Conservation (phyloP, 2,888 invertebrate genomes). For the Xestia xanthographa region DNA sequence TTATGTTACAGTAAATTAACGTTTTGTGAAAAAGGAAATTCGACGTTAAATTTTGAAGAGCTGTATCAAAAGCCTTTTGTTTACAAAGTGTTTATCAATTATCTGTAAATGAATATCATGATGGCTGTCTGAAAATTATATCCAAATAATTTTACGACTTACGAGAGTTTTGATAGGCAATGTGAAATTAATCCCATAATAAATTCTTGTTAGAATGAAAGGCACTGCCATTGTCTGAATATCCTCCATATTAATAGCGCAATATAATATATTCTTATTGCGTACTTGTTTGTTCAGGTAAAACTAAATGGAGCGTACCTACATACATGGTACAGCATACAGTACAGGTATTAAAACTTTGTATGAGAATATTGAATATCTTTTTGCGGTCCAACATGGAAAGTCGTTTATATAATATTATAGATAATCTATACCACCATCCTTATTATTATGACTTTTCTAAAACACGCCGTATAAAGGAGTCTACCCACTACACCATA, state of each 20-base stretch:
- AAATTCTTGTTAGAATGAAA: constrained; percentile 4
- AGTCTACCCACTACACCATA: too few species aligned
- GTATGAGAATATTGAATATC: too few species aligned
- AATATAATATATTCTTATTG: background rate
- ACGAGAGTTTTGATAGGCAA: background rate
- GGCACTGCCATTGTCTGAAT: background rate
- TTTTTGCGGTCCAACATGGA: too few species aligned
- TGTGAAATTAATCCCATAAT: background rate
- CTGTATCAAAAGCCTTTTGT: constrained; percentile 17
- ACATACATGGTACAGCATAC: too few species aligned
- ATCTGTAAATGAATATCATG: constrained; percentile 33
- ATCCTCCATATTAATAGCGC: background rate
- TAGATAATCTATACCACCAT: background rate
- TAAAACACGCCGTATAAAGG: too few species aligned
- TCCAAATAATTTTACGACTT: constrained; percentile 13
- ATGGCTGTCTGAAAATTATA: constrained; percentile 15
- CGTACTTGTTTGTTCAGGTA: background rate
- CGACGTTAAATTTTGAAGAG: constrained; percentile 12
- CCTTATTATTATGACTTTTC: background rate
- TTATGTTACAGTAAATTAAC: constrained; percentile 39
- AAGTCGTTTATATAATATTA: too few species aligned
- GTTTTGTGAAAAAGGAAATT: constrained; percentile 16
- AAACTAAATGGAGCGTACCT: background rate
- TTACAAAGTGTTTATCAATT: constrained; percentile 36
- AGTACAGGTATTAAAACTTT: too few species aligned